Percentiles rank a stretch among this genome's conserved stretches.
These are phyloP conservation scores for Spilosoma lubricipeda DNA, from an alignment of 2,888 invertebrate genomes.

Conservation along the genomic window DNA sequence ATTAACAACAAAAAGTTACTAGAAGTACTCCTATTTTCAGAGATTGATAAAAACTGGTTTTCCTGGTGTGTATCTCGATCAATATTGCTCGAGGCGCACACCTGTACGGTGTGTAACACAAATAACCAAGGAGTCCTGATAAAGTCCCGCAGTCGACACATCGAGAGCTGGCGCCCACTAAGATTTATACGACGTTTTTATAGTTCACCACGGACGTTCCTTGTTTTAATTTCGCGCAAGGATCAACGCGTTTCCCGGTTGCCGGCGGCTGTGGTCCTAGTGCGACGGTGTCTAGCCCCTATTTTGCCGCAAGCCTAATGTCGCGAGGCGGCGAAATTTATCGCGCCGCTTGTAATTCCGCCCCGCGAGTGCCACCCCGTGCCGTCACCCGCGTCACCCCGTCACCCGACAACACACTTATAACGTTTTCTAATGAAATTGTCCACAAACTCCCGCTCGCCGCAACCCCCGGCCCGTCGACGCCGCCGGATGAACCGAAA, in stretches of 20 bases:
- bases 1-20: neutral
- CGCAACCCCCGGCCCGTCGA: constrained; percentile 78
- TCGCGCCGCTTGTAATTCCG: constrained; percentile 83
- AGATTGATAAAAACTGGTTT: constrained; percentile 47
- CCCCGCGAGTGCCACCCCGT: constrained; percentile 67
- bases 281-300: constrained; percentile 60
- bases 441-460: constrained; percentile 83
- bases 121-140: constrained; percentile 70
- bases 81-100: constrained; percentile 64
- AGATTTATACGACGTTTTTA: constrained; percentile 82
- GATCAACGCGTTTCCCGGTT: constrained; percentile 67
- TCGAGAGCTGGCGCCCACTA: constrained; percentile 64
- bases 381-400: constrained; percentile 73
- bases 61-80: constrained; percentile 60
- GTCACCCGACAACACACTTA: constrained; percentile 82
- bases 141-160: constrained; percentile 74
- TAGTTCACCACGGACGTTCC: constrained; percentile 79
- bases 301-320: constrained; percentile 78
- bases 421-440: constrained; percentile 86
- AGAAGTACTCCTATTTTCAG: constrained; percentile 37
- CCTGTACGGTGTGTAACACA: constrained; percentile 71
- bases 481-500: constrained; percentile 85
- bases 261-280: constrained; percentile 50
- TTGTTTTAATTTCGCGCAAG: constrained; percentile 81
- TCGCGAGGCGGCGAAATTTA: constrained; percentile 84